phyloP scores from a whole-genome alignment of 2,888 invertebrate genomes.

The Scotopteryx bipunctaria region DNA sequence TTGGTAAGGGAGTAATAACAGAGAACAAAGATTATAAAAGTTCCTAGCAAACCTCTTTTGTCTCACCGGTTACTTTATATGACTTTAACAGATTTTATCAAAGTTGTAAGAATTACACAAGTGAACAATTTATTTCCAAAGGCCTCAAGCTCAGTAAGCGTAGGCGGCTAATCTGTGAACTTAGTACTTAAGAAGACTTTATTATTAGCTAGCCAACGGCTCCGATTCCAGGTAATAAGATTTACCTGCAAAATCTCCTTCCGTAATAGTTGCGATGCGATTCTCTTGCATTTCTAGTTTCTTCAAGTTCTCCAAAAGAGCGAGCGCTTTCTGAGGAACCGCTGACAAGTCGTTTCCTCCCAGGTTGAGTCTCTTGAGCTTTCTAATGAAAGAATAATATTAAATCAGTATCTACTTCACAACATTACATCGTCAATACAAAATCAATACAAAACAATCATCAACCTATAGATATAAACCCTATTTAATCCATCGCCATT shows the following conservation, averaged over 20 bases:
- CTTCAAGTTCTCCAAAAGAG: conserved; percentile 90
- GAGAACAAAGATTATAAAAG: not conserved
- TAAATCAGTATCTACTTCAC: not conserved
- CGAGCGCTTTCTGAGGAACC: conserved; percentile 92
- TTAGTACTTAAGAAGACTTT: too few species aligned
- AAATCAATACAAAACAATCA: too few species aligned
- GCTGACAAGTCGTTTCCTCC: conserved; percentile 91
- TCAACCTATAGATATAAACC: too few species aligned
- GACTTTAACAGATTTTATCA: not conserved
- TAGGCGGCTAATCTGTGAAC: too few species aligned
- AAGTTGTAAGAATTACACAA: too few species aligned
- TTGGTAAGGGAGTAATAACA: too few species aligned
- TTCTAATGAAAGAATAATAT: conserved; percentile 72
- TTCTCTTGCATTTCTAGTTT: conserved; percentile 96
- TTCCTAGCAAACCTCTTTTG: not conserved
- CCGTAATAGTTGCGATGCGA: conserved; percentile 88
- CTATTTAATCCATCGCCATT: too few species aligned
- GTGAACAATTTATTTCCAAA: too few species aligned
- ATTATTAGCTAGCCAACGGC: too few species aligned
- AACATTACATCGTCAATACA: too few species aligned
- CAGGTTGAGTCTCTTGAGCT: conserved; percentile 92
- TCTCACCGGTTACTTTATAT: not conserved
- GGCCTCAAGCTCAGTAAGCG: too few species aligned
- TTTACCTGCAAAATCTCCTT: conserved; percentile 93
- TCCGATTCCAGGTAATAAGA: not conserved